phyloP scores from a whole-genome alignment of 2,113 vertebrate genomes.

The Anoura caudifer region DNA sequence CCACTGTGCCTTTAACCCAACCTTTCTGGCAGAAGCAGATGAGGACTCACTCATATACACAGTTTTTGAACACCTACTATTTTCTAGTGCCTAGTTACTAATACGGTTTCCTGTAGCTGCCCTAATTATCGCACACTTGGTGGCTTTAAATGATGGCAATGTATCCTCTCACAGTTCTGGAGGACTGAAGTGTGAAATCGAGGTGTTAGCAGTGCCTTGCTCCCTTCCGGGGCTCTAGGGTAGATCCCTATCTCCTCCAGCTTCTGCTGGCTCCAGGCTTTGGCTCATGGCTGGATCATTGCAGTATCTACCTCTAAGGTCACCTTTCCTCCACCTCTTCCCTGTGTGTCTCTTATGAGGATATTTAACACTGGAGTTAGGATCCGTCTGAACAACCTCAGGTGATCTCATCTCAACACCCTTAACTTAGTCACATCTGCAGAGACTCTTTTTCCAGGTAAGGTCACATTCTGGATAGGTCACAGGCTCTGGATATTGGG shows the following conservation, averaged over 20 bases:
- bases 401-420: neutral
- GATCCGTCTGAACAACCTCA: neutral
- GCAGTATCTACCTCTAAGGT: neutral
- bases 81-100: neutral
- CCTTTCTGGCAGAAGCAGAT: neutral
- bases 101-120: neutral
- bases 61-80: neutral
- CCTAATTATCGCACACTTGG: neutral
- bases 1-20: neutral
- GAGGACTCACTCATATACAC: no score
- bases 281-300: neutral
- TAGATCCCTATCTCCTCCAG: neutral
- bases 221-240: neutral
- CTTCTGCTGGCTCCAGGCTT: neutral
- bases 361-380: neutral
- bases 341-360: neutral
- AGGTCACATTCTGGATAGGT: neutral
- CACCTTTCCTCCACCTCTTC: neutral
- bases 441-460: neutral
- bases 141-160: neutral
- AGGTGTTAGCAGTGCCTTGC: neutral
- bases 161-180: neutral
- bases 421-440: neutral
- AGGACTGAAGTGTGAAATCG: neutral
- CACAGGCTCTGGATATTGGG: neutral